Percentiles rank a stretch among this genome's conserved stretches.
Evolutionary conservation across 2,113 vertebrate species (phyloP).

Genomic region (Crotalus helleri): DNA sequence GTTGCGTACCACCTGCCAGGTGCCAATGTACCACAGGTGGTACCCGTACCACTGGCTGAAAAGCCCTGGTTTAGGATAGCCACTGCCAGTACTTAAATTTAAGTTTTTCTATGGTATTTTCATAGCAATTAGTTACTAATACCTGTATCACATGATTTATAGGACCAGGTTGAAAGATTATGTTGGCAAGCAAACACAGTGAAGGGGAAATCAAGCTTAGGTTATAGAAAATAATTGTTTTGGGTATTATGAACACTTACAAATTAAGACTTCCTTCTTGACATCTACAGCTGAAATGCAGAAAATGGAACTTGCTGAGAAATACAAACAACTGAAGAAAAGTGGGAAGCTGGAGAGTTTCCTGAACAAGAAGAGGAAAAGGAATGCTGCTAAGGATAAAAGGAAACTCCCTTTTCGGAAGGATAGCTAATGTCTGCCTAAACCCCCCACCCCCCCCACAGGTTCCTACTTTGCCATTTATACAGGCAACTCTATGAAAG

Average conservation of each 20-base stretch:
- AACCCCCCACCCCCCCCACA: background rate
- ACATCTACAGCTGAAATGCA: constrained; percentile 78
- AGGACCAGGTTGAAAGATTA: background rate
- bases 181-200: background rate
- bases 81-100: background rate
- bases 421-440: constrained; percentile 36
- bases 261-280: background rate
- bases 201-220: background rate
- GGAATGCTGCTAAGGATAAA: constrained; percentile 89
- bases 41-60: no score
- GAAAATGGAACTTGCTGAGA: constrained; percentile 84
- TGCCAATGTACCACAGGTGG: no score
- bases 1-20: no score
- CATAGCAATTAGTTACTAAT: background rate
- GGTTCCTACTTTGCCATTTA: background rate
- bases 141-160: no score
- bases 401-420: constrained; percentile 76
- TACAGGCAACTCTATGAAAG: background rate
- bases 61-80: background rate
- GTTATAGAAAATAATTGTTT: background rate
- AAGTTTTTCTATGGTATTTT: background rate
- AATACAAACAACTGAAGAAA: constrained; percentile 85
- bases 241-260: background rate
- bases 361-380: constrained; percentile 89
- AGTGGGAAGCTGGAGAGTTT: constrained; percentile 91